Evolutionary conservation across 1,140 invertebrate species (phyloP), one percentile per base, ranked within the genome.

Genomic region (Brachionus plicatilis): DNA sequence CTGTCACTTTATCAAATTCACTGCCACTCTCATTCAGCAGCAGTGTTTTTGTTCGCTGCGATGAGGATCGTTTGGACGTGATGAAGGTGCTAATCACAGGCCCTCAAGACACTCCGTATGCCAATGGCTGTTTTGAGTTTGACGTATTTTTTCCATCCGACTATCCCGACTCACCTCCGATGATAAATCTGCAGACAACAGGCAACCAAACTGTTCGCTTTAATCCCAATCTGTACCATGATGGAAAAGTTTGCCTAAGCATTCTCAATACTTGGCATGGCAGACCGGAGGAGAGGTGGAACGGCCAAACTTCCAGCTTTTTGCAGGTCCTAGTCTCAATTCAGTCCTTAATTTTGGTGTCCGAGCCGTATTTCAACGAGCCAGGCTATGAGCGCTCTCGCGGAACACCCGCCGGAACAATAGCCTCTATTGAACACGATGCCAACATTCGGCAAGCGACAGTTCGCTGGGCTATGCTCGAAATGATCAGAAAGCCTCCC

Each of bases 181-280:
- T 94, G 86, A 95, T 96, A 86, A 97, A 96, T 91, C 91, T 97
- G 87, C 94, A 96, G 90, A 98, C 96, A 11, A 98, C 95, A 2
- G 96, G 96, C 33, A 93, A 95, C 83, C 94, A 95, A 87, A 94
- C 94, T 0, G 94, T 98, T 86, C 92, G 96, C 85, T 98, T 98
- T 89, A 98, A 98, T 91, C 96, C 96, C 29, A 98, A 98, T 92
- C 91, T 98, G 27, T 98, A 98, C 90, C 95, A 96, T 90, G 95
- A 97, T 90, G 96, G 96, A 72, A 97, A 97, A 92, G 96, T 98
- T 75, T 97, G 96, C 89, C 92, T 98, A 86, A 96, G 95, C 86
- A 94, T 98, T 84, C 90, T 98, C 27, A 97, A 97, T 89, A 98
- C 96, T 0, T 98, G 96, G 96, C 96, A 98, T 90, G 96, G 96